phyloP scores from a whole-genome alignment of 2,113 vertebrate species.

The Tapirus terrestris region DNA sequence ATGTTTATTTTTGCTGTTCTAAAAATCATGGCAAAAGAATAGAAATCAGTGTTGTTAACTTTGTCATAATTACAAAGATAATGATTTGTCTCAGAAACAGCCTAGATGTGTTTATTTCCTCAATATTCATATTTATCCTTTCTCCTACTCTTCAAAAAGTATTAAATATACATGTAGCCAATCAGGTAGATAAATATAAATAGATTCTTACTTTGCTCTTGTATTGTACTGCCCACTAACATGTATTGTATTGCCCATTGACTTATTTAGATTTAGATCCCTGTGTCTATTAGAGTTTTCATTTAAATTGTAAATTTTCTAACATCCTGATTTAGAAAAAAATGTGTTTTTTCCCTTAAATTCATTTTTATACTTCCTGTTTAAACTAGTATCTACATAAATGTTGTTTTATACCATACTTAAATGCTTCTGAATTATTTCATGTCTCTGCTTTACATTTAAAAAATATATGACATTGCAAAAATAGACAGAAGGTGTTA shows the following conservation, averaged over 20 bases:
- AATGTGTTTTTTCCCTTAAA: neutral
- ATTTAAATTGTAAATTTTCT: constrained; percentile 40
- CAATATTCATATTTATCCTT: neutral
- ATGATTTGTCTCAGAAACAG: constrained; percentile 28
- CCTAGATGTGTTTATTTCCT: constrained; percentile 15
- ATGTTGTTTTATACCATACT: constrained; percentile 23
- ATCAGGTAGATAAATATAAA: neutral
- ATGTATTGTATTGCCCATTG: neutral
- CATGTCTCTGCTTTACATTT: neutral
- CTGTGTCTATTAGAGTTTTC: neutral
- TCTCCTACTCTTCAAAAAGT: constrained; percentile 21
- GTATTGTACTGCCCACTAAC: neutral
- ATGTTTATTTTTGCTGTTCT: constrained; percentile 43
- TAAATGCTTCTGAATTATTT: constrained; percentile 30
- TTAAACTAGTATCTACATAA: neutral
- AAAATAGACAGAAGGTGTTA: constrained; percentile 17
- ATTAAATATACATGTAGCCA: neutral
- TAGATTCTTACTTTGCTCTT: neutral
- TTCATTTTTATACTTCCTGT: neutral
- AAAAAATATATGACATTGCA: neutral
- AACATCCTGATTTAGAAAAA: neutral
- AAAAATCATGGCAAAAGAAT: neutral
- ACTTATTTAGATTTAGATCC: constrained; percentile 9
- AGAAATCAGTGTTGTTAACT: neutral
- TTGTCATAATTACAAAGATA: neutral